Evolutionary conservation across 2,888 invertebrate genomes (phyloP), one percentile per base, ranked within the genome.

Genomic region (Auanema sp.): DNA sequence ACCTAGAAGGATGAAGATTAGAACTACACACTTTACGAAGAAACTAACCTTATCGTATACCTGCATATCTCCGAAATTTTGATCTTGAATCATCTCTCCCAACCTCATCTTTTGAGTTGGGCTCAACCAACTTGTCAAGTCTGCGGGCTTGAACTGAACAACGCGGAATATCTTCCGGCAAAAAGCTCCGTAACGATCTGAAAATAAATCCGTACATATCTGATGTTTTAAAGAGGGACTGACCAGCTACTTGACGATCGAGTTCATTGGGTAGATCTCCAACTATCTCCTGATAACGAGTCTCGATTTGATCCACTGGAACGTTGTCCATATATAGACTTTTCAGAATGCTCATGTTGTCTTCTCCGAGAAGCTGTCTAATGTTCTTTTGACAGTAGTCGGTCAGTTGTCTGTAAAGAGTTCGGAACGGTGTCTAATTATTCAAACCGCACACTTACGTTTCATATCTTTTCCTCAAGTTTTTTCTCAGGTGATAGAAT

Each of bases 121-220:
- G 14, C 47, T 66, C 33, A 77, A 49, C 77, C 77, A 77, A 18
- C 69, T 64, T 56, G 71, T 69, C 3, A 77, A 47, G 44, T 68
- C 68, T 11, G 64, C 65, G 14, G 72, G 72, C 42, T 77, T 71
- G 41, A 72, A 69, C 11, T 69, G 61, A 1, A 73, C 64, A 10
- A 77, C 58, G n/a, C 77, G 68, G 44, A 69, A 75, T 43, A 77
- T 71, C 59, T 75, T 77, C 10, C 69, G 63, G 59, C 77, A 77
- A 52, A 77, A 75, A 18, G 66, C 65, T 2, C 73, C 77, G 47
- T 77, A 77, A 23, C 71, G 73, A 49, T 73, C 77, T 75, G 56
- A 12, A 58, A 53, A 61, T 25, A 43, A 11, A 43, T 12, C 43
- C n/a, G 43, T 14, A 43, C n/a, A 12, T 43, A 43, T 43, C 43